Percentiles rank a stretch among this genome's conserved stretches.
Conservation (phyloP, 2,797 vertebrate species). For the Thaleichthys pacificus region DNA sequence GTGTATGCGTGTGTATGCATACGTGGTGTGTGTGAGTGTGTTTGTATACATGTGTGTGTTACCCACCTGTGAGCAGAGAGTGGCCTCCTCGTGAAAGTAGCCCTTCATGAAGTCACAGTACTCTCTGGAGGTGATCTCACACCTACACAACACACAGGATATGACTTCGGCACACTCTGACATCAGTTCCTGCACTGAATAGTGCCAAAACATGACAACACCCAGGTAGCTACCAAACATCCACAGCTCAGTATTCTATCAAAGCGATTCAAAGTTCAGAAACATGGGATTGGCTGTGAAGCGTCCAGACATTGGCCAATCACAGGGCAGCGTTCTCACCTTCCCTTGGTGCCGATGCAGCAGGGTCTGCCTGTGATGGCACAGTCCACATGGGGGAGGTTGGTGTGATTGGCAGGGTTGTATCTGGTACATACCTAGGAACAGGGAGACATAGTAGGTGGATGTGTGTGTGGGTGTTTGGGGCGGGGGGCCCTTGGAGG, state of each 20-base stretch:
- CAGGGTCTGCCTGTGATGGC: conserved; percentile 94
- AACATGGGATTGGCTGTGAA: no score
- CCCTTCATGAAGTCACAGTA: conserved; percentile 97
- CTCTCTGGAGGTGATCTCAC: conserved; percentile 97
- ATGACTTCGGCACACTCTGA: neutral
- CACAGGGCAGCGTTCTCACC: conserved; percentile 67
- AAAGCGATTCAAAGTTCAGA: no score
- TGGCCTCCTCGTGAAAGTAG: conserved; percentile 96
- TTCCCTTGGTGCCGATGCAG: conserved; percentile 98
- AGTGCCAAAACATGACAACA: neutral
- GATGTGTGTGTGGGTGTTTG: neutral
- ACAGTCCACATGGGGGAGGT: conserved; percentile 95
- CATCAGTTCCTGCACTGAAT: neutral
- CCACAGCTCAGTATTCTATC: no score
- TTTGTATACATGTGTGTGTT: neutral
- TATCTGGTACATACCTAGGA: conserved; percentile 88
- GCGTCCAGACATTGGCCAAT: neutral
- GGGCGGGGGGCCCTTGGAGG: neutral
- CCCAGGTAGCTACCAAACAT: no score
- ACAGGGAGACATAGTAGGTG: neutral
- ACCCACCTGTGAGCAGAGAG: conserved; percentile 92
- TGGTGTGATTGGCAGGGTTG: conserved; percentile 91
- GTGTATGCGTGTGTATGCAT: neutral
- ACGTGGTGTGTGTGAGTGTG: no score
- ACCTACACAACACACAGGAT: conserved; percentile 70